Evolutionary conservation across 2,888 invertebrate species (phyloP), one percentile per base, ranked within the genome.

Genomic region (Celastrina argiolus): DNA sequence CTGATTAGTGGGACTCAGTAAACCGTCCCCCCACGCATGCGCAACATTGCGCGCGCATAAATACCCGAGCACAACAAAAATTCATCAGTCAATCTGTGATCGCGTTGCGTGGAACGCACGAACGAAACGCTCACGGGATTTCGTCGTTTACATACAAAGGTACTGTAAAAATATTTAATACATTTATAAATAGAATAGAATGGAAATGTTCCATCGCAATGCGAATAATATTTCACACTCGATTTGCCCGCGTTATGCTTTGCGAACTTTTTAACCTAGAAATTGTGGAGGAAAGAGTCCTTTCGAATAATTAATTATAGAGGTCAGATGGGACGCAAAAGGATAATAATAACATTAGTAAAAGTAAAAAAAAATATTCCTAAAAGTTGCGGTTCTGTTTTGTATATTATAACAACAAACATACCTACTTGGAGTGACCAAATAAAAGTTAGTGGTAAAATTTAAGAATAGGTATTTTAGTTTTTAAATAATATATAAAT

Each of bases 31-130:
- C 83, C 85, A 83, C 88, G 86, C 86, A 85, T 58, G 81, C 86
- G 87, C 83, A 82, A 71, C 71, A 82, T 82, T 87, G 89, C 89
- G 89, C 86, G 86, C 89, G 87, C 87, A 88, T 89, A 89, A 79
- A 90, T 85, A 79, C 83, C 78, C 79, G 79, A 74, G 73, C 84
- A 74, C 81, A 77, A 73, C 77, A 80, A 73, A 74, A 78, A 78
- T 79, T 74, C 78, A 80, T 77, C 88, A 90, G 89, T 90, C 87
- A 84, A 87, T 88, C 81, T 80, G 76, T 75, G 80, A 79, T 68
- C 71, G 67, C 68, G 72, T 71, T 64, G 36, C 31, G 69, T 64
- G 64, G 75, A 76, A 83, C 79, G 79, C 81, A 81, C 79, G 77
- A 72, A 70, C 68, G 68, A 69, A 69, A 68, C 64, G 65, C 45